Evolutionary conservation across 2,888 invertebrate genomes (phyloP), one percentile per base, ranked within the genome.

Genomic region (Spilarctia lutea): DNA sequence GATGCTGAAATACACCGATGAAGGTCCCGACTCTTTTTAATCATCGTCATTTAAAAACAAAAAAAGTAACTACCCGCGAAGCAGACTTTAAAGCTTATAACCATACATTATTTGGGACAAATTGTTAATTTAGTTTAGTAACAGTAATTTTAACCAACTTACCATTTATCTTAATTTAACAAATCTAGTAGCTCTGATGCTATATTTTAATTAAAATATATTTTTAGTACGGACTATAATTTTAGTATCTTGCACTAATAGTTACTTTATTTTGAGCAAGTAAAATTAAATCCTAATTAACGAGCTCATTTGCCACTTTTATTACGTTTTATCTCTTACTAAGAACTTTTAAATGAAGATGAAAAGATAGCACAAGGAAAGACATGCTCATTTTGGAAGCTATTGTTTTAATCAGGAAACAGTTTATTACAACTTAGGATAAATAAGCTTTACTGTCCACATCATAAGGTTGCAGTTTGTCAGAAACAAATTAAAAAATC

Each of bases 261-360:
- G 27, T 11, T 60, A 60, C 27, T 13, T 60, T 60, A 27, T 68
- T 20, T 45, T 30, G 30, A 18, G 45, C 45, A 33, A 68, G 30
- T 30, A 24, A 68, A 45, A 24, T 67, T 67, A 27, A 67, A 67
- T 39, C 39, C 11, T 67, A 67, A 68, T 45, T 68, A 30, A 33
- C 48, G 48, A 48, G 45, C 30, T 68, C 24, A 33, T 68, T 68
- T 24, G 30, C 48, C 30, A 68, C 24, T 24, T 33, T 33, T 48
- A 68, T 68, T 33, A 48, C 4, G 30, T 68, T 48, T 68, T 48
- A 68, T 48, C 13, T 68, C 30, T 68, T 42, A 0, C 3, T 67
- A 16, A 42, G 10, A 3, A 67, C 39, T 18, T 16, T 39, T 66
- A 42, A 52, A 52, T 52, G 2, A 24, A 24, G 24, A 8, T 8